These are phyloP conservation scores for Sylvilagus floridanus DNA, from an alignment of 2,797 vertebrate species.

Conservation along the genomic window DNA sequence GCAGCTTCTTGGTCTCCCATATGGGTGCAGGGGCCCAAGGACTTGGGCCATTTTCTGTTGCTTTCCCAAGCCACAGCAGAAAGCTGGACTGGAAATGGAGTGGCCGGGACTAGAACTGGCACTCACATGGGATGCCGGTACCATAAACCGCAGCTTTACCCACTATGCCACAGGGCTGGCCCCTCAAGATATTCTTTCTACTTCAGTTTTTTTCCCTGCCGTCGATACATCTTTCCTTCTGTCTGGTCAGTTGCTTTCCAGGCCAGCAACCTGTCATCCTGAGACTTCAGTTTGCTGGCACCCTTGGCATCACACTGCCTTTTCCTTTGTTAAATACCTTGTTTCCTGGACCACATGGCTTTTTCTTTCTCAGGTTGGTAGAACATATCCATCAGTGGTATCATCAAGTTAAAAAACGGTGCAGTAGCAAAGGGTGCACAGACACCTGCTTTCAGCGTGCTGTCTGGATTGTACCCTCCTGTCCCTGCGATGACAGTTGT, in stretches of 20 bases:
- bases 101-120: too few relatives aligned
- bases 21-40: too few relatives aligned
- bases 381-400: neutral
- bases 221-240: neutral
- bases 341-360: neutral
- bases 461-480: neutral
- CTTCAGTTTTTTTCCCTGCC: neutral
- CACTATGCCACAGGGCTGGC: too few relatives aligned
- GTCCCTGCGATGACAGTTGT: neutral
- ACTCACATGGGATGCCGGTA: too few relatives aligned
- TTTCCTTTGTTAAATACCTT: neutral
- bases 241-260: neutral
- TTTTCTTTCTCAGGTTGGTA: conserved; percentile 33
- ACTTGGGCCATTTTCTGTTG: too few relatives aligned
- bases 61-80: too few relatives aligned
- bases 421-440: neutral
- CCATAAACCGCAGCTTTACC: too few relatives aligned
- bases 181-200: neutral
- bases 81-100: too few relatives aligned
- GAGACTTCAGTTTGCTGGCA: neutral
- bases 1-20: too few relatives aligned
- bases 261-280: neutral
- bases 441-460: neutral
- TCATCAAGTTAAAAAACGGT: neutral
- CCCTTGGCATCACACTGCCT: neutral